Percentiles rank a stretch among this genome's conserved stretches.
Evolutionary conservation across 1,140 invertebrate species (phyloP).

Genomic region (Ganaspis sp.): DNA sequence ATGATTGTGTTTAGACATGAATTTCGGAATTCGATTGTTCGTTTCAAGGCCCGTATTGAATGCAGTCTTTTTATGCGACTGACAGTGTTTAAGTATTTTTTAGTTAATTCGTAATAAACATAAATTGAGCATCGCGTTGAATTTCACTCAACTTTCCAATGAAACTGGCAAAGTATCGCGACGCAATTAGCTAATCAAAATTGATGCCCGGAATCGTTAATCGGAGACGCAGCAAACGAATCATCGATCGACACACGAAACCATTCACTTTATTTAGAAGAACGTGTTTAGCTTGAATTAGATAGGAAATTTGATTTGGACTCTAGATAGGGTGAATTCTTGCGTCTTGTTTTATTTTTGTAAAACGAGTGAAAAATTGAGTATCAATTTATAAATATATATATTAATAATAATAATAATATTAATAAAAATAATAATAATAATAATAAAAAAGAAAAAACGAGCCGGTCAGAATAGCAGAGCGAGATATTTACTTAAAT

Average conservation of each 20-base stretch:
- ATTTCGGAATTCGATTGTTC: not conserved
- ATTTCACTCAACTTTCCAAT: not conserved
- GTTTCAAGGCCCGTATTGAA: conserved; percentile 1
- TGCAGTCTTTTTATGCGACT: not conserved
- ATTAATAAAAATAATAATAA: too few species aligned
- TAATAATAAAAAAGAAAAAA: conserved; percentile 25
- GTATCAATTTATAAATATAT: conserved; percentile 68
- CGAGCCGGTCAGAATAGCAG: conserved; percentile 46
- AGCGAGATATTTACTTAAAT: conserved; percentile 63
- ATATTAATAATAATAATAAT: too few species aligned
- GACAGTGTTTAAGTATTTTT: not conserved
- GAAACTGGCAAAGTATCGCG: conserved; percentile 33
- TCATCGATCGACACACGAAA: conserved; percentile 56
- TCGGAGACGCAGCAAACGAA: conserved; percentile 50
- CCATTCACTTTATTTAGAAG: conserved; percentile 66
- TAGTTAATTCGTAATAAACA: conserved; percentile 16
- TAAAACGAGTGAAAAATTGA: conserved; percentile 69
- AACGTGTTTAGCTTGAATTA: conserved; percentile 70
- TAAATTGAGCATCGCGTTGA: not conserved
- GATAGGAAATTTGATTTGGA: conserved; percentile 75
- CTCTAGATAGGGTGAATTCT: conserved; percentile 73
- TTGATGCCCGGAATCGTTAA: conserved; percentile 45
- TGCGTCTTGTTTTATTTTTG: conserved; percentile 72
- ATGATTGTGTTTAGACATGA: not conserved
- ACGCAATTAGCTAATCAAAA: conserved; percentile 44